Conservation (phyloP, 2,888 invertebrate genomes). For the Congeria kusceri region DNA sequence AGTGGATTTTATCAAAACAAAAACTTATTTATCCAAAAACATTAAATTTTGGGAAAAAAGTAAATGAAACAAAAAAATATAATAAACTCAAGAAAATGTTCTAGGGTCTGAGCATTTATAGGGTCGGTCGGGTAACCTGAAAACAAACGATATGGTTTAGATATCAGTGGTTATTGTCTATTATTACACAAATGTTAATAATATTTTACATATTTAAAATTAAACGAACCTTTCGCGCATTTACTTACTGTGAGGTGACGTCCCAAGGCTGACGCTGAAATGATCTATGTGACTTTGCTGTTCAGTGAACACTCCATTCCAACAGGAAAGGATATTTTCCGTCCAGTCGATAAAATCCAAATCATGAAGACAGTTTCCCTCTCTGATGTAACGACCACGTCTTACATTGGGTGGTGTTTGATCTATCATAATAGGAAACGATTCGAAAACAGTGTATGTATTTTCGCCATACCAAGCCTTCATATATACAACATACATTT, state of each 20-base stretch:
- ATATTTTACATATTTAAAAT: too few species aligned
- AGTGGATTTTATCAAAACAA: too few species aligned
- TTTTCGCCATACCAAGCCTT: conserved; percentile 55
- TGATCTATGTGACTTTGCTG: conserved; percentile 8
- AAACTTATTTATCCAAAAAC: too few species aligned
- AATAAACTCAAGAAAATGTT: too few species aligned
- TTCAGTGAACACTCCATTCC: conserved; percentile 44
- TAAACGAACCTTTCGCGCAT: too few species aligned
- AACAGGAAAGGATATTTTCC: conserved; percentile 51
- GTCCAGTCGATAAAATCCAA: conserved; percentile 50
- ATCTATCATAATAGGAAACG: conserved; percentile 57
- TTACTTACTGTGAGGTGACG: conserved; percentile 31
- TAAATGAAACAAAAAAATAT: too few species aligned
- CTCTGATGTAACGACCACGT: conserved; percentile 56
- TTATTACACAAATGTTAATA: not conserved
- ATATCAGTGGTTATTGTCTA: not conserved
- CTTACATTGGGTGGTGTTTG: conserved; percentile 58
- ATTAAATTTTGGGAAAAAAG: too few species aligned
- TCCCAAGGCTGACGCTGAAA: conserved; percentile 15
- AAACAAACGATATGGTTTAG: not conserved
- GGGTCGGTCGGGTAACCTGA: too few species aligned
- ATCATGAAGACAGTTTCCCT: conserved; percentile 57
- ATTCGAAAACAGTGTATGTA: conserved; percentile 34
- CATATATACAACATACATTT: conserved; percentile 37
- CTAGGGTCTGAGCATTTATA: not conserved